phyloP scores from a whole-genome alignment of 1,140 invertebrate genomes.

The Drosophila bocqueti region DNA sequence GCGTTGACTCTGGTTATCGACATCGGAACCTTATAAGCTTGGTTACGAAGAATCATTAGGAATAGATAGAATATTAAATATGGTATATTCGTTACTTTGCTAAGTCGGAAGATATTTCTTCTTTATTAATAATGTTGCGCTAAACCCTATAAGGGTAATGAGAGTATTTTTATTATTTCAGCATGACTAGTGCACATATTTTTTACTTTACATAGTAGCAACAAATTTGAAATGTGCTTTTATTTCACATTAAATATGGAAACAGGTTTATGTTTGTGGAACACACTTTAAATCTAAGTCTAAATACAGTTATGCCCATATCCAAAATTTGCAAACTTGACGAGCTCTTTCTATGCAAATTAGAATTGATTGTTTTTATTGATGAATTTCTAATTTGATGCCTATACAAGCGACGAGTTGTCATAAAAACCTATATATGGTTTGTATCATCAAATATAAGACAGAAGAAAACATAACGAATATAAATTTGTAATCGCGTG shows the following conservation, averaged over 20 bases:
- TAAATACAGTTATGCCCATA: conserved; percentile 11
- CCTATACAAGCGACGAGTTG: conserved; percentile 1
- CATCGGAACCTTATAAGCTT: neutral
- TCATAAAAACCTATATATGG: conserved; percentile 18
- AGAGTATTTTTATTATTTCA: no score
- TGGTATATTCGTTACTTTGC: neutral
- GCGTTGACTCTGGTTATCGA: conserved; percentile 11
- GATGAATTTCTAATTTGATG: conserved; percentile 56
- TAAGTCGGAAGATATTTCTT: neutral
- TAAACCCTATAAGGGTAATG: neutral
- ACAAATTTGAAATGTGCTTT: neutral
- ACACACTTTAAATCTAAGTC: neutral
- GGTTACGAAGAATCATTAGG: neutral
- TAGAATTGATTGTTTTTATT: conserved; percentile 47
- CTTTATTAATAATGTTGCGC: neutral
- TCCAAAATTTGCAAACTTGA: conserved; percentile 27
- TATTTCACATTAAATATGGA: neutral
- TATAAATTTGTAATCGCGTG: conserved; percentile 1
- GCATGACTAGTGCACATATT: no score
- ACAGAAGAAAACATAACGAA: conserved; percentile 28
- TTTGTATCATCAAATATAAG: conserved; percentile 10
- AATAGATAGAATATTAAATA: no score
- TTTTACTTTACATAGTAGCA: neutral
- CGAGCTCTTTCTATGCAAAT: conserved; percentile 30
- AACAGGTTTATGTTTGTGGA: conserved; percentile 3